Evolutionary conservation across 2,797 vertebrate genomes (phyloP), one percentile per base, ranked within the genome.

Genomic region (Manis pentadactyla): DNA sequence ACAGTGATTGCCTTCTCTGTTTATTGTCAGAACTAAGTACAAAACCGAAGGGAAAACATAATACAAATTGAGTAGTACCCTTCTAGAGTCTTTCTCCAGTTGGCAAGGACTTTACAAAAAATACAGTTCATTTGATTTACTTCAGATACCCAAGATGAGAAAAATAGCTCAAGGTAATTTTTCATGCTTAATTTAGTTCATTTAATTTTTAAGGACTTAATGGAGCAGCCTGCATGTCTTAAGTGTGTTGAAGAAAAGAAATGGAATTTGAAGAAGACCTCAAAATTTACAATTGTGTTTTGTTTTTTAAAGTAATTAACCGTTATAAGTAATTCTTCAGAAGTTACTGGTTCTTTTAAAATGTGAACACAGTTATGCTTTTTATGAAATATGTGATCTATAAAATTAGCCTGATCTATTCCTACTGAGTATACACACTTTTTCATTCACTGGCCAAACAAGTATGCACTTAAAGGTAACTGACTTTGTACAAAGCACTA

Each of bases 151-250:
- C 14, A 98, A 97, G 96, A 97, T 97, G 94, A 95, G 95, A 97
- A 98, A 93, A 98, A 98, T 98, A 98, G 97, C 94, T 98, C 94
- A 97, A 98, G 97, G 97, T 98, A 97, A 98, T 98, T 98, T 98
- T 98, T 98, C 97, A 98, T 98, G 97, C 94, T 98, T 90, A 94
- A 98, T 98, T 98, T 98, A 98, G 93, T 98, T 98, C 95, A 97
- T 98, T 98, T 98, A 98, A 98, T 98, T 98, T 98, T 98, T 98
- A 98, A 98, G 98, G 97, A 98, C 91, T 98, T 98, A 98, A 97
- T 98, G 95, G 97, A 98, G 92, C 94, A 97, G 93, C 97, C 96
- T 97, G 92, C 89, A 94, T 97, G 95, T 95, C 95, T 95, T 97
- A 89, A 79, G 37, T 88, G 37, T 90, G n/a, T 95, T 61, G 94